Percentiles rank a stretch among this genome's conserved stretches.
phyloP scores from a whole-genome alignment of 2,888 invertebrate species.

The Anodontia alba region DNA sequence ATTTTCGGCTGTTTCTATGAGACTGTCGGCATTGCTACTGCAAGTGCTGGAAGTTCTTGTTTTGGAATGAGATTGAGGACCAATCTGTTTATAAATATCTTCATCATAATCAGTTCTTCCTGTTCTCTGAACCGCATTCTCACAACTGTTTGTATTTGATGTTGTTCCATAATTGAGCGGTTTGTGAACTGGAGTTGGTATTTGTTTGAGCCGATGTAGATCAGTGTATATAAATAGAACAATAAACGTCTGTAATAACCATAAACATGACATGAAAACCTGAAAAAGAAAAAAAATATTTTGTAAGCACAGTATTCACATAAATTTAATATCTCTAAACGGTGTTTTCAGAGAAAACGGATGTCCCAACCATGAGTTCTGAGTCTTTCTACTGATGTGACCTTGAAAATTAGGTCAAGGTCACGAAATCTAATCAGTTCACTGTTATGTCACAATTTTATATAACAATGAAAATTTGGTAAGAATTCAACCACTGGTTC shows the following conservation, averaged over 20 bases:
- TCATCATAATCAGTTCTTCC: slow-evolving; percentile 44
- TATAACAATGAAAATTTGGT: too few species aligned
- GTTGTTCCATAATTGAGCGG: background rate
- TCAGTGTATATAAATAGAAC: slow-evolving; percentile 73
- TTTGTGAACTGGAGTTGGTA: background rate
- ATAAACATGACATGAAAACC: slow-evolving; percentile 85
- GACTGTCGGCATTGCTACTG: slow-evolving; percentile 39
- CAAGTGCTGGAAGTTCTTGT: slow-evolving; percentile 6
- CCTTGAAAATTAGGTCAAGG: too few species aligned
- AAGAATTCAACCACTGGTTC: too few species aligned
- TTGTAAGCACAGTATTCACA: too few species aligned
- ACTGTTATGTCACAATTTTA: too few species aligned
- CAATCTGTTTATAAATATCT: slow-evolving; percentile 47
- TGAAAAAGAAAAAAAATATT: slow-evolving; percentile 52
- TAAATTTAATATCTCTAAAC: too few species aligned
- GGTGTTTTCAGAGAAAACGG: too few species aligned
- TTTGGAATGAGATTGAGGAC: slow-evolving; percentile 19
- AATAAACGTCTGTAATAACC: slow-evolving; percentile 76
- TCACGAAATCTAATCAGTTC: too few species aligned
- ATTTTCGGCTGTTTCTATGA: slow-evolving; percentile 60
- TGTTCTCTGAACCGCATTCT: too few species aligned
- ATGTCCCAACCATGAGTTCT: too few species aligned
- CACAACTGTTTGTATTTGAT: background rate
- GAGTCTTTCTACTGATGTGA: too few species aligned
- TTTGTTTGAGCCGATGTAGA: slow-evolving; percentile 47